Conservation (phyloP, 2,888 invertebrate genomes). For the Hirtodrosophila duncani region DNA sequence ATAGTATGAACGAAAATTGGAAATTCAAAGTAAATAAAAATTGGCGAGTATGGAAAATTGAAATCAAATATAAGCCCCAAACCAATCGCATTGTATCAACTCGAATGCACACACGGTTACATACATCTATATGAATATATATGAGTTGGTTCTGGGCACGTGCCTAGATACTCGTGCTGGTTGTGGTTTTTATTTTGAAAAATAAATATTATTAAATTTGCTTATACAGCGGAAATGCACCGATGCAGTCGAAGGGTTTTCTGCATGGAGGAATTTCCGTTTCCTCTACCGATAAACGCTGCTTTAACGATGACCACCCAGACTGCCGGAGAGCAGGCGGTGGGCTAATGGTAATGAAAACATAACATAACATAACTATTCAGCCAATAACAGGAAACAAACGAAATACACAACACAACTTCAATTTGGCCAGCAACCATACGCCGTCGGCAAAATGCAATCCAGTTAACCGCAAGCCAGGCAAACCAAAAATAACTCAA, state of each 20-base stretch:
- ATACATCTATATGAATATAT: no score
- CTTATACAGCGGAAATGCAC: slow-evolving; percentile 43
- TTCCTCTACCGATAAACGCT: slow-evolving; percentile 43
- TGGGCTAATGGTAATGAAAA: no score
- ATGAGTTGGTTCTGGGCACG: no score
- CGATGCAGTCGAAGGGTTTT: slow-evolving; percentile 25
- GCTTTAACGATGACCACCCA: no score
- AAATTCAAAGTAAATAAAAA: slow-evolving; percentile 17
- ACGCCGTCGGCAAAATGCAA: slow-evolving; percentile 8
- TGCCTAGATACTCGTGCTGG: slow-evolving; percentile 5
- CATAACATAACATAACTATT: no score
- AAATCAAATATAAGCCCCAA: slow-evolving; percentile 10
- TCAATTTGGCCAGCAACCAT: slow-evolving; percentile 11
- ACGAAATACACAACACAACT: slow-evolving; percentile 12
- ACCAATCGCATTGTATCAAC: neutral
- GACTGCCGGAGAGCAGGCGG: neutral
- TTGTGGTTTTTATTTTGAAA: slow-evolving; percentile 9
- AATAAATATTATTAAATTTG: slow-evolving; percentile 19
- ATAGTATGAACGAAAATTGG: slow-evolving; percentile 4
- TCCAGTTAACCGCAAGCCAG: slow-evolving; percentile 6
- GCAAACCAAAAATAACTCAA: slow-evolving; percentile 7
- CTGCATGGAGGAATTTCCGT: slow-evolving; percentile 20
- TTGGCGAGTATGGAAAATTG: slow-evolving; percentile 5
- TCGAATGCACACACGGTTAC: neutral
- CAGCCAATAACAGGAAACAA: slow-evolving; percentile 14